Evolutionary conservation across 2,888 invertebrate genomes (phyloP).

Genomic region (Bembecia ichneumoniformis): DNA sequence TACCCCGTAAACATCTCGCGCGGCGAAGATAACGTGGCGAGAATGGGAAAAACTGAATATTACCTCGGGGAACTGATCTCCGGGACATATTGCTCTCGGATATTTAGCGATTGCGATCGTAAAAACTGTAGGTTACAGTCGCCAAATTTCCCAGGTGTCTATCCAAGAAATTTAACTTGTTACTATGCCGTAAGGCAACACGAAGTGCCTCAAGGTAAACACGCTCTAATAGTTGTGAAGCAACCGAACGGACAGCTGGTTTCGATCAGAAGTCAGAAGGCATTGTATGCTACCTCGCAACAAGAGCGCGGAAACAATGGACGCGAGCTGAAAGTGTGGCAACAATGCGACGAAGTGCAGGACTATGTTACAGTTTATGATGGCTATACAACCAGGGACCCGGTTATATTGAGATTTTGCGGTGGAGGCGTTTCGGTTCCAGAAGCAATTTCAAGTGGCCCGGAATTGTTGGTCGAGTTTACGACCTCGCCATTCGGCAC

Average conservation of each 20-base stretch:
- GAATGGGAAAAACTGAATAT: conserved; percentile 72
- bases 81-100: conserved; percentile 92
- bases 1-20: conserved; percentile 67
- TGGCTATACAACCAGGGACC: conserved; percentile 89
- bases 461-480: conserved; percentile 90
- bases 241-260: conserved; percentile 89
- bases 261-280: conserved; percentile 84
- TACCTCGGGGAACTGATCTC: conserved; percentile 90
- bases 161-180: conserved; percentile 94
- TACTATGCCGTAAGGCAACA: conserved; percentile 92
- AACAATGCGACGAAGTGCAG: conserved; percentile 88
- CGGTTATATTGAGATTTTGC: conserved; percentile 90
- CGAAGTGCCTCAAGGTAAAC: conserved; percentile 88
- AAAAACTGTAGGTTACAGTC: conserved; percentile 91
- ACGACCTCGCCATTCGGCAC: conserved; percentile 92
- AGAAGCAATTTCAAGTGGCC: conserved; percentile 88
- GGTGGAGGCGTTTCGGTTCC: conserved; percentile 91
- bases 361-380: conserved; percentile 92
- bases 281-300: conserved; percentile 72
- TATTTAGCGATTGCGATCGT: conserved; percentile 93
- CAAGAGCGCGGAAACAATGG: conserved; percentile 73
- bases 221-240: conserved; percentile 87
- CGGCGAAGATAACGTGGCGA: conserved; percentile 51
- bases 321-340: conserved; percentile 79
- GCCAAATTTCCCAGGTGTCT: conserved; percentile 93